Evolutionary conservation across 2,113 vertebrate genomes (phyloP).

Genomic region (Cygnus buccinator): DNA sequence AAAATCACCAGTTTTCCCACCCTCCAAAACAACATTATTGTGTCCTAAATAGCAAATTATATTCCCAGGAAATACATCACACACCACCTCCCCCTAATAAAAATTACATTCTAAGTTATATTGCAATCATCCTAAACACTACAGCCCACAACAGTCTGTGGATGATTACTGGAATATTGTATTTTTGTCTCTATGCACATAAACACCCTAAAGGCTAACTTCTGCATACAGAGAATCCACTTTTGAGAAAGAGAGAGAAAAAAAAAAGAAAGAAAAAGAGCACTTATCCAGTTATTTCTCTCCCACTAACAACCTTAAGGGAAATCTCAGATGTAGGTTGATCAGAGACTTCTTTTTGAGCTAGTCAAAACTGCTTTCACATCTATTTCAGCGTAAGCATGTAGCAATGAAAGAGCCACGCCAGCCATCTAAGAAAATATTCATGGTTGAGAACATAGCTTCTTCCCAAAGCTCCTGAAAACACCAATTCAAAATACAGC

Average conservation of each 20-base stretch:
- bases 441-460: background rate
- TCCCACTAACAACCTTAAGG: background rate
- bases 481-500: slow-evolving; percentile 25
- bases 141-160: slow-evolving; percentile 6
- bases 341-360: slow-evolving; percentile 44
- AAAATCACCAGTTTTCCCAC: slow-evolving; percentile 2
- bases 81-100: background rate
- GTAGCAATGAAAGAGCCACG: background rate
- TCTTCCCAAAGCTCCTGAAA: slow-evolving; percentile 37
- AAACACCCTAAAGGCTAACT: background rate
- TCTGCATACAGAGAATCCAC: background rate
- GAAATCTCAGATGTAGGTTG: slow-evolving; percentile 50
- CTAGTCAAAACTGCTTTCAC: slow-evolving; percentile 45
- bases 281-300: slow-evolving; percentile 38
- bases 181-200: background rate
- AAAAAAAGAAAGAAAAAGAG: background rate
- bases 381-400: slow-evolving; percentile 37
- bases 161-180: background rate
- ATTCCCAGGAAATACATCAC: slow-evolving; percentile 20
- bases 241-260: background rate
- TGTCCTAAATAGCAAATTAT: slow-evolving; percentile 15
- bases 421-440: slow-evolving; percentile 37
- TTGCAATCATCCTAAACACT: slow-evolving; percentile 29
- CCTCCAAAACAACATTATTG: background rate
- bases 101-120: slow-evolving; percentile 37